Percentiles rank a stretch among this genome's conserved stretches.
These are phyloP conservation scores for Corythoichthys haematopterus DNA, from an alignment of 2,113 vertebrate genomes.

Conservation along the genomic window DNA sequence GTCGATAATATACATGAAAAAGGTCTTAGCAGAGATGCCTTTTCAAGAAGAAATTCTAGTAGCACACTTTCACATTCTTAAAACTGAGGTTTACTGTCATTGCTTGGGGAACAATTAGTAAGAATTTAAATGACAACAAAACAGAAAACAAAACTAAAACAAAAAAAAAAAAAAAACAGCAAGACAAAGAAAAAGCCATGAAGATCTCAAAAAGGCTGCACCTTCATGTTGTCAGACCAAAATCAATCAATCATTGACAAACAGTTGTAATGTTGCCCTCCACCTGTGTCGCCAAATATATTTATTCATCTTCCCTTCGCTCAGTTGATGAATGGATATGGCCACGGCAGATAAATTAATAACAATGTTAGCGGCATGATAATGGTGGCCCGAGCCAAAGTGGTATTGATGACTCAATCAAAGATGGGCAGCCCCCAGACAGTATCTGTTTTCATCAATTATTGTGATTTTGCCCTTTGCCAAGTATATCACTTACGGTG, in stretches of 20 bases:
- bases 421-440: constrained; percentile 28
- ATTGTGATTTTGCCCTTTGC: constrained; percentile 39
- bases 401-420: constrained; percentile 70
- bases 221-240: constrained; percentile 13
- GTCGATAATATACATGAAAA: neutral
- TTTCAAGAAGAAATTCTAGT: neutral
- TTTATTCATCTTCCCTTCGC: constrained; percentile 53
- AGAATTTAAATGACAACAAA: neutral
- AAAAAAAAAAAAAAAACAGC: constrained; percentile 33
- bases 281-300: constrained; percentile 21
- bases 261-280: constrained; percentile 14
- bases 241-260: constrained; percentile 36
- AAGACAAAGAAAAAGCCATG: neutral
- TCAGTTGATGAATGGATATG: constrained; percentile 53
- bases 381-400: constrained; percentile 50
- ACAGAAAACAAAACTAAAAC: constrained; percentile 9
- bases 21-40: neutral
- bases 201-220: constrained; percentile 11
- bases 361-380: constrained; percentile 52
- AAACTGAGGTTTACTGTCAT: neutral
- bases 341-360: constrained; percentile 58
- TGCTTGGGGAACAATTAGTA: neutral
- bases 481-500: constrained; percentile 45
- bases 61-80: neutral
- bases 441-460: constrained; percentile 46